phyloP scores from a whole-genome alignment of 2,113 vertebrate genomes.

The Petromus typicus region DNA sequence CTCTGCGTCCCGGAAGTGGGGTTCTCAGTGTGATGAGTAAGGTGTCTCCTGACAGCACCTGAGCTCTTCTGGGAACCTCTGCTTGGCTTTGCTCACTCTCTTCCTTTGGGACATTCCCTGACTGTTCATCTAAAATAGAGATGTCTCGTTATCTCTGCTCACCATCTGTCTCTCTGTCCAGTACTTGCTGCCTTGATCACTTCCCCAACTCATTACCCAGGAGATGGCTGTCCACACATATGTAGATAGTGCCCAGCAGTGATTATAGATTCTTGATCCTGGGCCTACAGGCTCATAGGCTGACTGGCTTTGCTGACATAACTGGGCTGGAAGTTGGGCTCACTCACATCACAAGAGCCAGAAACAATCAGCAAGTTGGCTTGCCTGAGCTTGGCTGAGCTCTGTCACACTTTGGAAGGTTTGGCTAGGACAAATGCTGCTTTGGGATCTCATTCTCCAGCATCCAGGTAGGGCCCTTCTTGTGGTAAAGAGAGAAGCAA shows the following conservation, averaged over 20 bases:
- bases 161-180: background rate
- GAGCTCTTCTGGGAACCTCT: background rate
- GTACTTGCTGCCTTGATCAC: too few species aligned
- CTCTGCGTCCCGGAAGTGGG: background rate
- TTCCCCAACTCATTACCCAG: background rate
- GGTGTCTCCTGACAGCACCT: background rate
- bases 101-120: too few species aligned
- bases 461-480: background rate
- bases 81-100: background rate
- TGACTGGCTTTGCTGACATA: background rate
- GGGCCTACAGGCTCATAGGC: fast-evolving
- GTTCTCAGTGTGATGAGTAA: background rate
- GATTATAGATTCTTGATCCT: too few species aligned
- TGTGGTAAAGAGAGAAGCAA: background rate
- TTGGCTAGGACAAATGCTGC: background rate
- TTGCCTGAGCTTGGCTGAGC: background rate
- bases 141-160: background rate
- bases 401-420: background rate
- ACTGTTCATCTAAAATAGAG: too few species aligned
- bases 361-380: fast-evolving
- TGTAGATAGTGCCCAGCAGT: background rate
- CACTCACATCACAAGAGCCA: background rate
- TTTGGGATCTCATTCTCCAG: background rate
- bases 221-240: too few species aligned
- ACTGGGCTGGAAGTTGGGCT: background rate